phyloP scores from a whole-genome alignment of 2,888 invertebrate genomes.

The Molorchus minor region DNA sequence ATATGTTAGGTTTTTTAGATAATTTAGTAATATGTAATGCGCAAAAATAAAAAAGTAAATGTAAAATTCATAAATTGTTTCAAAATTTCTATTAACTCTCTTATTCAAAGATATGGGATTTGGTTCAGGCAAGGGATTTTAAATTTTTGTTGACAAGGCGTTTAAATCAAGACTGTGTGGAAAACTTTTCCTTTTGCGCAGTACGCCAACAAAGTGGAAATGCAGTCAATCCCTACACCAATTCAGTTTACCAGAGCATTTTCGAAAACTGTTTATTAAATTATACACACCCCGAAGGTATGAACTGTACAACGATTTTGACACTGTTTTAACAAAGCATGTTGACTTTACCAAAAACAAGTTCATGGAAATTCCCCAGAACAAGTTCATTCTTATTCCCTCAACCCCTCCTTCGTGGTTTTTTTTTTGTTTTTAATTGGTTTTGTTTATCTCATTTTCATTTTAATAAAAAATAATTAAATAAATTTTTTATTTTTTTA shows the following conservation, averaged over 20 bases:
- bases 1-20: not conserved
- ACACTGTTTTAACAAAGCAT: not conserved
- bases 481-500: not conserved
- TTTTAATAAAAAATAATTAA: not conserved
- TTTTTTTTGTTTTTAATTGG: not conserved
- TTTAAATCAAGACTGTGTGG: not conserved
- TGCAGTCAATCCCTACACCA: not conserved
- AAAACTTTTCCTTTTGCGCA: slow-evolving; percentile 3
- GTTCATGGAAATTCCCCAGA: not conserved
- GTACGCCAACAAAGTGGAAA: slow-evolving; percentile 7
- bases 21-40: too few species aligned
- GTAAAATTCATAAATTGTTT: not conserved
- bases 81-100: not conserved
- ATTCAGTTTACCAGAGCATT: not conserved
- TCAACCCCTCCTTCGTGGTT: not conserved
- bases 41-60: not conserved
- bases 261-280: not conserved
- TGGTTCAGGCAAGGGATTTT: not conserved
- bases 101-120: not conserved
- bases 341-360: not conserved
- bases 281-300: not conserved
- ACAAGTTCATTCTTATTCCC: too few species aligned
- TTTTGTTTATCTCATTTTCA: not conserved
- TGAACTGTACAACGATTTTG: not conserved
- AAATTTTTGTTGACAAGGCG: not conserved